These are phyloP conservation scores for Cettia cetti DNA, from an alignment of 2,113 vertebrate genomes.

Conservation along the genomic window DNA sequence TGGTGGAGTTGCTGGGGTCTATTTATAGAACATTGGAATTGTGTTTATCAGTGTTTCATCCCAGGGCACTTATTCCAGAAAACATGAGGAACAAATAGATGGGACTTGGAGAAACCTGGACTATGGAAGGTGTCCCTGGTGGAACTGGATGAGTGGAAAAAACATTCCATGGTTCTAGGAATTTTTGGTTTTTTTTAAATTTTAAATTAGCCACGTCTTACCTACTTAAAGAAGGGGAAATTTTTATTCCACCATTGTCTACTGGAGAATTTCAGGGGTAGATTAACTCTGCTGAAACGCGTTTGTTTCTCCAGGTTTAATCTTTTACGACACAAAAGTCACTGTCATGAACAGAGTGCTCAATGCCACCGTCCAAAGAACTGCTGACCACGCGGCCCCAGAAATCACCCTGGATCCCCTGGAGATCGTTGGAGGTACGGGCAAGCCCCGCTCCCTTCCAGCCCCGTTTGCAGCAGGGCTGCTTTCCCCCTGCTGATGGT, in stretches of 20 bases:
- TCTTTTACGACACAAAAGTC: slow-evolving; percentile 96
- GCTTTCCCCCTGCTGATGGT: fast-evolving
- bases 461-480: fast-evolving
- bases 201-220: neutral
- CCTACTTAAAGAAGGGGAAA: neutral
- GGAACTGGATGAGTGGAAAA: neutral
- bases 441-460: fast-evolving
- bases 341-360: slow-evolving; percentile 94
- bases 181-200: too few relatives aligned
- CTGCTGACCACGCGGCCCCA: slow-evolving; percentile 93
- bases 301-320: slow-evolving; percentile 76
- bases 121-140: neutral
- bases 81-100: neutral
- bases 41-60: neutral
- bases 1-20: neutral
- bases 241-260: fast-evolving
- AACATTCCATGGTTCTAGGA: neutral
- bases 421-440: slow-evolving; percentile 91
- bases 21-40: neutral
- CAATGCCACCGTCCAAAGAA: slow-evolving; percentile 93
- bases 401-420: slow-evolving; percentile 95
- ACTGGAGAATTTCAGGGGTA: neutral
- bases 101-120: neutral
- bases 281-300: neutral
- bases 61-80: neutral